Base-by-base conservation (phyloP, 2,113 vertebrate genomes). In the Esox niger region DNA sequence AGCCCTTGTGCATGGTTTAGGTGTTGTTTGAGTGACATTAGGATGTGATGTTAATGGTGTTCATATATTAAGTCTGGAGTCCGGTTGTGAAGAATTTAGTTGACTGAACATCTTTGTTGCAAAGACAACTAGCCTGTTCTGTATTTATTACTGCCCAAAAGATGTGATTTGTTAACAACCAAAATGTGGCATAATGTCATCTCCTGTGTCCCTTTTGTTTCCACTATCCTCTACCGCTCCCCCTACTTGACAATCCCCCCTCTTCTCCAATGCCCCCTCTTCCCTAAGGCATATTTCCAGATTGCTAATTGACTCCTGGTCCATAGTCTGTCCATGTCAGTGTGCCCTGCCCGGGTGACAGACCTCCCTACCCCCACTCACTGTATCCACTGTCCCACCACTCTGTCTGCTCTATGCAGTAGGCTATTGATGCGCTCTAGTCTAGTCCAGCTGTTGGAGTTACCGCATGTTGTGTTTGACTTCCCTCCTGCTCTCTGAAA, bases 291-390 rank as follows among this genome's bases (percentile, higher is more conserved):
- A 71, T 82, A 76, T 83, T 84, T 86, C 85, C 85, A 86, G 73
- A 87, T 85, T 85, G 84, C 76, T 86, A 85, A 90, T 89, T 90
- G 86, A 90, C 86, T 88, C 80, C 57, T 73, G 74, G 73, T 87
- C 83, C 76, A 77, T 79, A 80, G 70, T 76, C n/a, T n/a, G n/a
- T n/a, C n/a, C n/a, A 73, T 72, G 64, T 76, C 49, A 69, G 64
- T 69, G 65, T 76, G 59, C 38, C 62, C 71, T 71, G 61, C 65
- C 71, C 70, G 68, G 68, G 71, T 80, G 59, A 35, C 67, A 31
- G 13, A 46, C n/a, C 47, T 1, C n/a, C 62, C 57, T 62, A 26
- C 13, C 47, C 26, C 9, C 1, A 17, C 46, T 60, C 32, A 29
- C 9, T 2, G 33, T 32, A 43, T 57, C 29, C 65, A 58, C 49